These are phyloP conservation scores for Mustelus asterias DNA, from an alignment of 2,113 vertebrate species.

Conservation along the genomic window DNA sequence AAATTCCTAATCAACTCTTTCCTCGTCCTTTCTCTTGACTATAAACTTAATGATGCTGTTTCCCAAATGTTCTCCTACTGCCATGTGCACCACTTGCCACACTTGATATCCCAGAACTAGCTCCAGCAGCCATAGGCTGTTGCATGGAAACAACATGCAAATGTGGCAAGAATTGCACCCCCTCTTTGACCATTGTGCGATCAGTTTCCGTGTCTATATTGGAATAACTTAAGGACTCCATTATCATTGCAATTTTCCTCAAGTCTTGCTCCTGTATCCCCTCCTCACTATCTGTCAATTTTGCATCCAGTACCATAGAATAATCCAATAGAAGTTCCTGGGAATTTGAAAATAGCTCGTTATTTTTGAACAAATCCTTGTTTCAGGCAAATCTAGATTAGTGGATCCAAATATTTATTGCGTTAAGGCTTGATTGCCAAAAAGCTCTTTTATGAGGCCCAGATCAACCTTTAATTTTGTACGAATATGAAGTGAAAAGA, in stretches of 20 bases:
- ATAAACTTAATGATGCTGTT: not conserved
- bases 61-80: not conserved
- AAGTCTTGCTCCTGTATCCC: not conserved
- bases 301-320: not conserved
- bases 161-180: not conserved
- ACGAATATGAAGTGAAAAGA: not conserved
- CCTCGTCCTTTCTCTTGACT: not conserved
- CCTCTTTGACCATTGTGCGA: not conserved
- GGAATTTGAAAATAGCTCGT: not conserved
- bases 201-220: not conserved
- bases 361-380: not conserved
- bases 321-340: not conserved
- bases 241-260: not conserved
- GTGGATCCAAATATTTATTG: not conserved
- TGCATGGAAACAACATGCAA: not conserved
- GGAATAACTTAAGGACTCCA: not conserved
- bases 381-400: not conserved
- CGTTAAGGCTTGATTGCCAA: not conserved
- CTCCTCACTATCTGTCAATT: not conserved
- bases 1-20: not conserved
- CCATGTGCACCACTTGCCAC: not conserved
- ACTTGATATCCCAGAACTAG: not conserved
- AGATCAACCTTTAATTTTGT: conserved; percentile 7
- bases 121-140: not conserved
- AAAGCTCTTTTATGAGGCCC: not conserved